Conservation (phyloP, 2,888 invertebrate species). For the Leptarthrus brevirostris region DNA sequence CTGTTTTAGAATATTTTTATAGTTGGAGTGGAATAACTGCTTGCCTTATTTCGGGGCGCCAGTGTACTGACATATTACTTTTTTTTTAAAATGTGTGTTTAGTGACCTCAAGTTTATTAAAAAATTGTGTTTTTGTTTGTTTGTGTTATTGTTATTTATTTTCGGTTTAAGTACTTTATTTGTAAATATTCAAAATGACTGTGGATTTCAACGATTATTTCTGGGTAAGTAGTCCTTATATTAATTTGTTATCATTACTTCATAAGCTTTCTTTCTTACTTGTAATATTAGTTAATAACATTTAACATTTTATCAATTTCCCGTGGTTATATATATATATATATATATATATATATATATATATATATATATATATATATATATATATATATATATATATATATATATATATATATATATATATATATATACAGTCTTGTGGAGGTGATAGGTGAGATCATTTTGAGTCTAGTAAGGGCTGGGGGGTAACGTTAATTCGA, state of each 20-base stretch:
- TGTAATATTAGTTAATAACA: too few relatives aligned
- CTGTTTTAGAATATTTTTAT: background rate
- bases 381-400: too few relatives aligned
- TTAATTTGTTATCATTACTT: background rate
- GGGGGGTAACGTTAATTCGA: too few relatives aligned
- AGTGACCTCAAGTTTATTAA: conserved; percentile 13
- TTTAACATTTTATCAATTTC: too few relatives aligned
- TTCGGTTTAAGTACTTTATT: background rate
- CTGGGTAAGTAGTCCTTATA: conserved; percentile 62
- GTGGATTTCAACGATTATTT: conserved; percentile 68
- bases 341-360: too few relatives aligned
- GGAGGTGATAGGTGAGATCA: too few relatives aligned
- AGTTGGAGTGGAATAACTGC: background rate
- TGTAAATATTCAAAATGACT: conserved; percentile 62
- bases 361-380: too few relatives aligned
- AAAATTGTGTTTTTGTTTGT: conserved; percentile 20
- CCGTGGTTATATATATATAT: too few relatives aligned
- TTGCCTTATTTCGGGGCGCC: background rate
- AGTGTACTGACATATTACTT: background rate
- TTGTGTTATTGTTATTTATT: background rate
- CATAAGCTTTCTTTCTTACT: too few relatives aligned
- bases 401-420: too few relatives aligned
- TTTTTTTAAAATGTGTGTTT: background rate
- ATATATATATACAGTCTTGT: too few relatives aligned
- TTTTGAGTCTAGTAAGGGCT: too few relatives aligned